Evolutionary conservation across 92 coral and sea anemone species (phyloP).

Genomic region (Chrysogorgia sp.): DNA sequence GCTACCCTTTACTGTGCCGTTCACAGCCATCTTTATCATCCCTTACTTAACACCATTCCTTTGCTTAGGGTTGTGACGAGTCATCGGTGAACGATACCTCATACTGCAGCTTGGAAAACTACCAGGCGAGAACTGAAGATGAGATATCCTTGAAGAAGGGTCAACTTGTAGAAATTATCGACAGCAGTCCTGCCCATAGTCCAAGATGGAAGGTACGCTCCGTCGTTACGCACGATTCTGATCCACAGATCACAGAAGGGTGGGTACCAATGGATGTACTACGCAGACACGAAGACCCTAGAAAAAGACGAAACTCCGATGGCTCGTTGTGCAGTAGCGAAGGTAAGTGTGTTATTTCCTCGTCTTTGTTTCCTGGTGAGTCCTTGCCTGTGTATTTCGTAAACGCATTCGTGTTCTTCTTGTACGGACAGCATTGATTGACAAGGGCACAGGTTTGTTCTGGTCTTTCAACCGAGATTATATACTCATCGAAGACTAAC

Average conservation of each 20-base stretch:
- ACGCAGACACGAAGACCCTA: conserved; percentile 77
- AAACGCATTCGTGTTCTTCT: too few relatives aligned
- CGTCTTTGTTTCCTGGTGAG: background rate
- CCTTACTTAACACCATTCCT: conserved; percentile 60
- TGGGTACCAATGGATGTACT: conserved; percentile 89
- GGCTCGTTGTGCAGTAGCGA: conserved; percentile 98
- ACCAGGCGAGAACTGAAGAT: conserved; percentile 83
- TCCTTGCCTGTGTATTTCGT: background rate
- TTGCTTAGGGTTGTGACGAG: conserved; percentile 54
- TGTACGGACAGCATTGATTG: background rate
- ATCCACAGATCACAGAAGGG: conserved; percentile 89
- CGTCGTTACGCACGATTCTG: conserved; percentile 52
- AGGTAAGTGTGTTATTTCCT: conserved; percentile 61
- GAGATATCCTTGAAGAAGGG: conserved; percentile 96
- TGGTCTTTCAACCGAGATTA: background rate
- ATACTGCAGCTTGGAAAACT: conserved; percentile 69
- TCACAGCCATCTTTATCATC: background rate
- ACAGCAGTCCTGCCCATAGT: conserved; percentile 86
- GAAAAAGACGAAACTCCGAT: conserved; percentile 67
- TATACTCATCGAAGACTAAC: too few relatives aligned
- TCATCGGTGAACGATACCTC: background rate
- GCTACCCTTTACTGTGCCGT: background rate
- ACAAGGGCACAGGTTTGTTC: background rate
- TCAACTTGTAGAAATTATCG: conserved; percentile 92
- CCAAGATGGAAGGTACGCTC: conserved; percentile 86